phyloP scores from a whole-genome alignment of 2,797 vertebrate genomes.

The Trachurus trachurus region DNA sequence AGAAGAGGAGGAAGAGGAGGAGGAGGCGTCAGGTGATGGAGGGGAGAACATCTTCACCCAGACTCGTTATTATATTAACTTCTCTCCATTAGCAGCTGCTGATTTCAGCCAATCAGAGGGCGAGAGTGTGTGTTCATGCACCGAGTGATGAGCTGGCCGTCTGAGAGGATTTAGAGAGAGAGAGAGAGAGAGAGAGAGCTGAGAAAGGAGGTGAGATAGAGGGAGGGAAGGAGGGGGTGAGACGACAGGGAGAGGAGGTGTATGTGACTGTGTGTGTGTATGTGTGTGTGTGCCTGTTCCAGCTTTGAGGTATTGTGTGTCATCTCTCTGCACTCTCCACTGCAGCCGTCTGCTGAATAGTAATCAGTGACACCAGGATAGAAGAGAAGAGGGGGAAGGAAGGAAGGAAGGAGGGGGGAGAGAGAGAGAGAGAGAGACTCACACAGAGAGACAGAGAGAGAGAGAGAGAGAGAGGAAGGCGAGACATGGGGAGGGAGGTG shows the following conservation, averaged over 20 bases:
- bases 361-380: constrained; percentile 88
- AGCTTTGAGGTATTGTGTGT: constrained; percentile 91
- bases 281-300: constrained; percentile 63
- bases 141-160: constrained; percentile 44
- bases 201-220: constrained; percentile 68
- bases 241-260: no score
- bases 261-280: no score
- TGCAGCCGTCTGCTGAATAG: constrained; percentile 92
- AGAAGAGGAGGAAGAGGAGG: no score
- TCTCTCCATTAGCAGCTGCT: constrained; percentile 11
- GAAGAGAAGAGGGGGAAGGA: constrained; percentile 41
- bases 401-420: constrained; percentile 8
- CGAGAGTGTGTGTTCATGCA: background rate
- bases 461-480: constrained; percentile 51
- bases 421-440: constrained; percentile 37
- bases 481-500: constrained; percentile 74
- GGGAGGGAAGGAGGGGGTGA: constrained; percentile 55
- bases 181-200: constrained; percentile 58
- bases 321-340: constrained; percentile 86
- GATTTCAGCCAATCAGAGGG: constrained; percentile 37
- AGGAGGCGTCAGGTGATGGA: constrained; percentile 6
- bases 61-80: no score
- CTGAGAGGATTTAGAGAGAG: constrained; percentile 26
- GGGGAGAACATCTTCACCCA: background rate
- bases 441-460: constrained; percentile 46